Base-by-base conservation (phyloP, 2,888 invertebrate species). In the Lissocephala sabroskyi region DNA sequence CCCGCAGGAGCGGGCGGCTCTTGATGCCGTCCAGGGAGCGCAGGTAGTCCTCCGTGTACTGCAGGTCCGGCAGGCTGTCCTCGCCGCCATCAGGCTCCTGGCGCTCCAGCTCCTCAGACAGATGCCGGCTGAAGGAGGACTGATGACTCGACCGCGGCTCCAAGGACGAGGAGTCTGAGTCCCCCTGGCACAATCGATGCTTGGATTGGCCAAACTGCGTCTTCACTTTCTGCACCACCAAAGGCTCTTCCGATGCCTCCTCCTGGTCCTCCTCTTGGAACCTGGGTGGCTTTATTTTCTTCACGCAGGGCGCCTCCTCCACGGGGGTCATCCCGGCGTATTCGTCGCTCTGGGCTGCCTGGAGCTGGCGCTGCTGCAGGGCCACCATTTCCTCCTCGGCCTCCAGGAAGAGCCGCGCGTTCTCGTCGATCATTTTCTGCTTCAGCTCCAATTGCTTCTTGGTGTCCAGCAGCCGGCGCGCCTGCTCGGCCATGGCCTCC, bases 1-100 rank as follows among this genome's bases (percentile, higher is more conserved):
- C 88, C 58, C 89, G 87, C 79, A 88, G 86, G 67, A 89, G 79
- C 47, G 89, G 88, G 57, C 88, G 87, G 74, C 83, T 87, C 82
- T 89, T 89, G 73, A 90, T 87, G 65, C 90, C 90, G 82, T 91
- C 90, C 78, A 90, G 86, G 66, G 89, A 89, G 83, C 86, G 81
- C 36, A 86, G 70, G 60, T 86, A 86, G 19, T 86, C 84, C 52
- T 86, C 86, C 13, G 82, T 80, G 41, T 82, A 82, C 49, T 82
- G 79, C 1, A 76, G 52, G 11, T 79, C 61, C n/a, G 64, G 64
- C 37, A 68, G 41, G 45, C 74, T 76, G 23, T 83, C 82, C 36
- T 82, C 81, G 5, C 70, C 66, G 1, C 83, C 82, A 37, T 82
- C 84, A 0, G 83, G 84, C 44, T 89, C 89, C 73, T 85, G 87